Evolutionary conservation across 2,113 vertebrate species (phyloP).

Genomic region (Cricetomys ansorgei): DNA sequence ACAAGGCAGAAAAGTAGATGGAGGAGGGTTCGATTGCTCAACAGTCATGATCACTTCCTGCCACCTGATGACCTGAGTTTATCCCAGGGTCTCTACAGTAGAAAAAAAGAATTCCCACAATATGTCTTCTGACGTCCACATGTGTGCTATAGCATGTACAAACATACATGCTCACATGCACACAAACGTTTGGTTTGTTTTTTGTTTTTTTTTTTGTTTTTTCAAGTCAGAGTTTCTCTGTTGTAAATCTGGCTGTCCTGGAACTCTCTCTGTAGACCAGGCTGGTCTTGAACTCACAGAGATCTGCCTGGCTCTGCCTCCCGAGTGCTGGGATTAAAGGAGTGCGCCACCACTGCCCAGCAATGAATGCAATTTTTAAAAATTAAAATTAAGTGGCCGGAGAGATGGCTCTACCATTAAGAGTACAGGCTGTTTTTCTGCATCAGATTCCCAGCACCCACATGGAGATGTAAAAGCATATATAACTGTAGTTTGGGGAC

Average conservation of each 20-base stretch:
- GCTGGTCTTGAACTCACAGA: too few species aligned
- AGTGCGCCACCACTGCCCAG: too few species aligned
- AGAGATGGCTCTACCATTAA: background rate
- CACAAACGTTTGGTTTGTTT: too few species aligned
- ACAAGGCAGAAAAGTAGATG: background rate
- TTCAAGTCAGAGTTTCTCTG: too few species aligned
- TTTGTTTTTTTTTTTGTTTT: too few species aligned
- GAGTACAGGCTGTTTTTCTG: background rate
- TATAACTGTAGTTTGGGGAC: background rate
- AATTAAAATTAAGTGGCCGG: background rate
- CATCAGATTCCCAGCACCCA: background rate
- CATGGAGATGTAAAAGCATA: too few species aligned
- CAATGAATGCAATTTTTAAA: background rate
- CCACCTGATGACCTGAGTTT: background rate
- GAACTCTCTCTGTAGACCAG: too few species aligned
- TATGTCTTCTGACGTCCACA: background rate
- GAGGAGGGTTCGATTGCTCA: background rate
- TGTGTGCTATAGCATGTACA: background rate
- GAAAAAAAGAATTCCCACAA: background rate
- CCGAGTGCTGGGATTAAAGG: too few species aligned
- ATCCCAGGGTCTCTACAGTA: background rate
- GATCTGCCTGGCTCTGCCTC: too few species aligned
- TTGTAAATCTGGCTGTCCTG: too few species aligned
- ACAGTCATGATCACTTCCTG: background rate
- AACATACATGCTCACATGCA: background rate